Conservation (phyloP, 2,888 invertebrate species). For the Drosophila putrida region DNA sequence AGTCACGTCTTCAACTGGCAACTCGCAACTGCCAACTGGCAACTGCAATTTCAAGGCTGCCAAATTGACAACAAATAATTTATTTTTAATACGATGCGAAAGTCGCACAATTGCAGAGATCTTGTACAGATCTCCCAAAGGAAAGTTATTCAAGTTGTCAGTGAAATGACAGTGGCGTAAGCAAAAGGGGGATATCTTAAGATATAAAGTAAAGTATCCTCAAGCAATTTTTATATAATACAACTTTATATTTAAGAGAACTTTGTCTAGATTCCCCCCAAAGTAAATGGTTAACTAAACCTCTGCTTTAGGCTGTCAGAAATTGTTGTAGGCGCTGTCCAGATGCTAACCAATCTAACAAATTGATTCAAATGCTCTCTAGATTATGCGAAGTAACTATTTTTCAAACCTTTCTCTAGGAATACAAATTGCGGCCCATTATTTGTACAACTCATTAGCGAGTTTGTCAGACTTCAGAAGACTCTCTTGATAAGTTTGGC, state of each 20-base stretch:
- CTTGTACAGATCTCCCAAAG: slow-evolving; percentile 17
- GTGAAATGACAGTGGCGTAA: background rate
- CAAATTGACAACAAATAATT: slow-evolving; percentile 74
- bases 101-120: slow-evolving; percentile 53
- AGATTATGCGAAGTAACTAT: slow-evolving; percentile 10
- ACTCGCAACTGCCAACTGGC: slow-evolving; percentile 29
- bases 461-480: slow-evolving; percentile 15
- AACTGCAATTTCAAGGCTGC: slow-evolving; percentile 63
- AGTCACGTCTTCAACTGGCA: slow-evolving; percentile 60
- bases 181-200: background rate
- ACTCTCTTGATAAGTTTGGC: slow-evolving; percentile 3
- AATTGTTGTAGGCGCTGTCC: slow-evolving; percentile 3
- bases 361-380: slow-evolving; percentile 16
- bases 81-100: slow-evolving; percentile 65
- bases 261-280: background rate
- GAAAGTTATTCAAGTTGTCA: slow-evolving; percentile 22
- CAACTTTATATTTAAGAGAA: background rate
- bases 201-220: background rate
- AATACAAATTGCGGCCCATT: background rate
- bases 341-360: background rate
- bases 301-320: slow-evolving; percentile 2
- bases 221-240: background rate
- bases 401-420: slow-evolving; percentile 37
- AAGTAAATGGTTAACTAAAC: background rate
- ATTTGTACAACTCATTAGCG: slow-evolving; percentile 59